Conservation (phyloP, 2,797 vertebrate genomes). For the Masticophis lateralis region DNA sequence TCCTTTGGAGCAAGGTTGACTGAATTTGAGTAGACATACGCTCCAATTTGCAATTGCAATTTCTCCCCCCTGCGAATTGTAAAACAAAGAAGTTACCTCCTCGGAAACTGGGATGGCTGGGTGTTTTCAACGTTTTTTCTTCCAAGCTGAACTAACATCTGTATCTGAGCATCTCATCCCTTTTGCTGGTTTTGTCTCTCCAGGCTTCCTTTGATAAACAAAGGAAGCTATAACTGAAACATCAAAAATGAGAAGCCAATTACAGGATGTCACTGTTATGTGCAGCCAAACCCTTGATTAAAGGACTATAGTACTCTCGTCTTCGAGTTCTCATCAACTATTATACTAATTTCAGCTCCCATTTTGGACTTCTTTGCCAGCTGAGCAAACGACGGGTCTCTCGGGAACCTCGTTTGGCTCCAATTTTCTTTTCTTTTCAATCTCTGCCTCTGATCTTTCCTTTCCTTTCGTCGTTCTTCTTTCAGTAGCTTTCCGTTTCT, state of each 20-base stretch:
- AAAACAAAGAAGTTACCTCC: background rate
- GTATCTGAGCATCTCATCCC: background rate
- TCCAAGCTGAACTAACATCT: background rate
- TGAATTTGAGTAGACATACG: background rate
- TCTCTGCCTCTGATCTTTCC: background rate
- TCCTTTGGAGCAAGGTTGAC: background rate
- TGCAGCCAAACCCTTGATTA: background rate
- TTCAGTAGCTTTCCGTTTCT: background rate
- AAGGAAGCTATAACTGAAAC: background rate
- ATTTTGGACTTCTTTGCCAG: background rate
- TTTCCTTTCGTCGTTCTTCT: background rate
- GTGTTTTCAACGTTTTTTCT: background rate
- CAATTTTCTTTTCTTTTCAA: background rate
- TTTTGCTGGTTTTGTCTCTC: background rate
- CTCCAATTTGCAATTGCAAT: background rate
- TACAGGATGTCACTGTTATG: background rate
- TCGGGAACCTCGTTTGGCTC: too few relatives aligned
- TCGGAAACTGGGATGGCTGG: background rate
- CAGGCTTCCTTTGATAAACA: background rate
- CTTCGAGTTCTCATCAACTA: background rate
- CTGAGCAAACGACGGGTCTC: background rate
- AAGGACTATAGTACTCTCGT: background rate
- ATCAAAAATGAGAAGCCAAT: background rate
- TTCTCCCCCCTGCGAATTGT: background rate
- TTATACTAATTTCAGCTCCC: background rate